Percentiles rank a stretch among this genome's conserved stretches.
phyloP scores from a whole-genome alignment of 1,140 invertebrate species.

The Euwallacea fornicatus region DNA sequence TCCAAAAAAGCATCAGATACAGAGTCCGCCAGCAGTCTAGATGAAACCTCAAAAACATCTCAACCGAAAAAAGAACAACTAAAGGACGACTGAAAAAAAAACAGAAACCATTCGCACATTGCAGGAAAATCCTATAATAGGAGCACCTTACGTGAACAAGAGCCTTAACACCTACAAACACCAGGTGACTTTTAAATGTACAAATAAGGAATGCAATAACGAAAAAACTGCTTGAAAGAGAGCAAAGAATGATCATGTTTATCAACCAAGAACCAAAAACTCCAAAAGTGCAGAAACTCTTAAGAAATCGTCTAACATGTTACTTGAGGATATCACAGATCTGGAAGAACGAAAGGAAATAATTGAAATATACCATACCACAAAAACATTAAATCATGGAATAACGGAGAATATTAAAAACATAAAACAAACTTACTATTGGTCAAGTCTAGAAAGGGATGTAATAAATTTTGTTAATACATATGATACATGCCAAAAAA shows the following conservation, averaged over 20 bases:
- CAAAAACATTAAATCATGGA: conserved; percentile 33
- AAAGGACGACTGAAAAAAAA: no score
- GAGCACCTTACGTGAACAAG: conserved; percentile 14
- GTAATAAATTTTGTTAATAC: conserved; percentile 31
- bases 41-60: no score
- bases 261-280: no score
- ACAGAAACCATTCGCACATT: conserved; percentile 17
- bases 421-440: conserved; percentile 36
- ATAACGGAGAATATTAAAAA: conserved; percentile 38
- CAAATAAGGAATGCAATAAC: no score
- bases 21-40: no score
- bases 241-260: no score
- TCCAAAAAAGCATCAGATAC: no score
- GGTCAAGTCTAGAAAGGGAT: conserved; percentile 26
- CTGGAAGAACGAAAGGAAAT: conserved; percentile 19
- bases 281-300: neutral
- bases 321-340: conserved; percentile 12
- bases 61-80: no score
- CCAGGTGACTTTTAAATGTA: conserved; percentile 15
- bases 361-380: conserved; percentile 28
- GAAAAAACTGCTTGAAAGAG: no score
- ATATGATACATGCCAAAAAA: conserved; percentile 36
- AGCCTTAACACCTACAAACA: conserved; percentile 23
- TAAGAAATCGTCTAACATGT: conserved; percentile 2
- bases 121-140: conserved; percentile 20